Evolutionary conservation across 2,888 invertebrate species (phyloP).

Genomic region (Mythimna vitellina): DNA sequence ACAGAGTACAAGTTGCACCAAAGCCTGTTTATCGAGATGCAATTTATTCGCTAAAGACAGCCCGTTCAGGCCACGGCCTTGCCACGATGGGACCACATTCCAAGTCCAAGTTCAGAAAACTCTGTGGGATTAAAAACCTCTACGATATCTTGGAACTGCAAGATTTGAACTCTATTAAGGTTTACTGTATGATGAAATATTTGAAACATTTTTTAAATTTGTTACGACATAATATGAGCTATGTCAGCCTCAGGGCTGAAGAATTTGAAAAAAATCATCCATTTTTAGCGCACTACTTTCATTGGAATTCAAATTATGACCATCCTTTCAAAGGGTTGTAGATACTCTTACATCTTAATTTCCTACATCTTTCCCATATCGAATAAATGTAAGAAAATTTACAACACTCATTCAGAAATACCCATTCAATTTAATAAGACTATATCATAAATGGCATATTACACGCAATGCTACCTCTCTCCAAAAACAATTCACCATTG

Average conservation of each 20-base stretch:
- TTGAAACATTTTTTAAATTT: slow-evolving; percentile 4
- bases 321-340: neutral
- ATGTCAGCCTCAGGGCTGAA: too few relatives aligned
- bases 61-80: slow-evolving; percentile 82
- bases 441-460: slow-evolving; percentile 22
- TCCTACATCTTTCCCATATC: neutral
- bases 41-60: slow-evolving; percentile 87
- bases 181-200: slow-evolving; percentile 6
- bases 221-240: neutral
- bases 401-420: neutral
- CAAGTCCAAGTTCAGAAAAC: slow-evolving; percentile 82
- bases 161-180: slow-evolving; percentile 17
- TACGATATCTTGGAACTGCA: slow-evolving; percentile 49
- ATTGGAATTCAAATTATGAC: neutral
- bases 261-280: too few relatives aligned
- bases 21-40: slow-evolving; percentile 83
- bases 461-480: slow-evolving; percentile 26
- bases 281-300: too few relatives aligned
- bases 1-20: slow-evolving; percentile 72
- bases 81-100: slow-evolving; percentile 84
- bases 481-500: slow-evolving; percentile 52
- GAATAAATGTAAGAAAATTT: neutral
- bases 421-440: slow-evolving; percentile 18
- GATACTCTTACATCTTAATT: neutral
- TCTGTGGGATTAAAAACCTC: slow-evolving; percentile 79